Conservation (phyloP, 1,140 invertebrate species). For the Monomorium pharaonis region DNA sequence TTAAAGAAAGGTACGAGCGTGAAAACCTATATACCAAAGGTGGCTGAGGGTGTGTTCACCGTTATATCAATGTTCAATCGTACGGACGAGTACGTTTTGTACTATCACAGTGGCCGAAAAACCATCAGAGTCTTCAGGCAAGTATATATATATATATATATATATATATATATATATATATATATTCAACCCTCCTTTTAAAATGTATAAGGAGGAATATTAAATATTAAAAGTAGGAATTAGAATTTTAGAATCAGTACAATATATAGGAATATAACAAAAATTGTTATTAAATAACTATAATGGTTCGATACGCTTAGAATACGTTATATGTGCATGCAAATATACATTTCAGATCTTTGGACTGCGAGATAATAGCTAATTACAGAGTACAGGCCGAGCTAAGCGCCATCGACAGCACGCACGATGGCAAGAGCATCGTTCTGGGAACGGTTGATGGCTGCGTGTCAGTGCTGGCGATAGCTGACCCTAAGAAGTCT, state of each 20-base stretch:
- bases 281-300: neutral
- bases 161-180: too few species aligned
- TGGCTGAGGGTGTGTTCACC: conserved; percentile 98
- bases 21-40: conserved; percentile 94
- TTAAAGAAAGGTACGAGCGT: conserved; percentile 93
- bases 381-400: conserved; percentile 97
- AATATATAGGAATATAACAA: too few species aligned
- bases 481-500: conserved; percentile 91
- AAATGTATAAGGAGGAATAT: too few species aligned
- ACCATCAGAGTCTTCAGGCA: conserved; percentile 96
- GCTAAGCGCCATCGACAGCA: conserved; percentile 93
- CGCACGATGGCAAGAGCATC: conserved; percentile 92
- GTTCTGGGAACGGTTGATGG: conserved; percentile 97
- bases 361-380: conserved; percentile 95
- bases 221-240: too few species aligned
- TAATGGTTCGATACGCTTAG: conserved; percentile 60
- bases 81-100: conserved; percentile 97
- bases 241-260: too few species aligned
- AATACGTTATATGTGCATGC: neutral
- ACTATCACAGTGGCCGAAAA: conserved; percentile 97
- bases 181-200: too few species aligned
- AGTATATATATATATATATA: too few species aligned
- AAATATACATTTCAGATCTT: conserved; percentile 86
- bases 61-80: conserved; percentile 97
- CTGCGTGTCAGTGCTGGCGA: conserved; percentile 95